Evolutionary conservation across 2,888 invertebrate species (phyloP), one percentile per base, ranked within the genome.

Genomic region (Clistopyga incitator): DNA sequence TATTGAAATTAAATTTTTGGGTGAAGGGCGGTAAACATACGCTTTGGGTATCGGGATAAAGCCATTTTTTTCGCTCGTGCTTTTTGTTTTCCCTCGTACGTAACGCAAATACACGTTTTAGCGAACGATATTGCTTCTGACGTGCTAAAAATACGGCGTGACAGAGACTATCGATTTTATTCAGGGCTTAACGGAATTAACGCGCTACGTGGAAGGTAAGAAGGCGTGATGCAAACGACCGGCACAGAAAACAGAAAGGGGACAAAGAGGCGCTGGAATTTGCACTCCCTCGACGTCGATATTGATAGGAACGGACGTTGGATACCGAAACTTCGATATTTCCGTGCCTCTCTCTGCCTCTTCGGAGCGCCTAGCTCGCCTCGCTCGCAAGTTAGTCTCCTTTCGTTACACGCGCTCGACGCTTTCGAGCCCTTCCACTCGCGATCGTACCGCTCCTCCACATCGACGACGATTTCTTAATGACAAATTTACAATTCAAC

Each of bases 401-500:
- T 34, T 52, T 42, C 52, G 45, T 50, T 56, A 34, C n/a, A 68
- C 34, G 34, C 52, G 61, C 70, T 72, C 25, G 54, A 23, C 52
- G 38, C 61, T 42, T 45, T 50, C 50, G 10, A 45, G 50, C 61
- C 54, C 78, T 56, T 34, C 56, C 70, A 56, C 50, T n/a, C 25
- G 29, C 20, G 38, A 47, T 56, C 52, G 52, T 23, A 20, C 52
- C 11, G 13, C 29, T 50, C 56, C 18, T 34, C 34, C 54, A 23
- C 29, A n/a, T 67, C 61, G 45, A 34, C 67, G 72, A 67, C 71
- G 70, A 83, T 86, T 84, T 61, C 47, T 64, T 86, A 84, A 86
- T 82, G 78, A 86, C 80, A 78, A 86, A 84, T 86, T 86, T 86
- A 84, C 86, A 86, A 84, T 86, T 86, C 86, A 86, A 84, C 82